phyloP scores from a whole-genome alignment of 2,113 vertebrate genomes.

The Taxidea taxus region DNA sequence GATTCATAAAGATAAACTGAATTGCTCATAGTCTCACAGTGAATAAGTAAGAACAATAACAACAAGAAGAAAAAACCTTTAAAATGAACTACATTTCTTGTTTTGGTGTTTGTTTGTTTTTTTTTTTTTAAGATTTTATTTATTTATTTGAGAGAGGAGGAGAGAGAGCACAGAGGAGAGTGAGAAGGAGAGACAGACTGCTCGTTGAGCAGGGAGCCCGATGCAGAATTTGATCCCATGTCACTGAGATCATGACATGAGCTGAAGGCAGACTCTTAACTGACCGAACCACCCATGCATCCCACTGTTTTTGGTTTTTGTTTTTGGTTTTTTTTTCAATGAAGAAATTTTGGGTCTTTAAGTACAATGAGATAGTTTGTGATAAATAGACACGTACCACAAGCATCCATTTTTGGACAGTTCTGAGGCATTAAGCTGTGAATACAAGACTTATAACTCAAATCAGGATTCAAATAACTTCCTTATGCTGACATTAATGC shows the following conservation, averaged over 20 bases:
- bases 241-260: not conserved
- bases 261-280: not conserved
- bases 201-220: not conserved
- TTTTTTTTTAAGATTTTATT: not conserved
- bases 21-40: not conserved
- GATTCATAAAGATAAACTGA: not conserved
- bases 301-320: not conserved
- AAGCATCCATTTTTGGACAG: slow-evolving; percentile 28
- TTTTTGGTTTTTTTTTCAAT: not conserved
- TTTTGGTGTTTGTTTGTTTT: no score
- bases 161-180: not conserved
- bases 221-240: rapidly evolving
- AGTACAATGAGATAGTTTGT: not conserved
- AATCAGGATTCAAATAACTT: slow-evolving; percentile 55
- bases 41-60: not conserved
- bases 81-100: not conserved
- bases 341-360: not conserved
- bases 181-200: not conserved
- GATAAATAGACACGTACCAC: slow-evolving; percentile 49
- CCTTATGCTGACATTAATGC: slow-evolving; percentile 48
- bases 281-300: not conserved
- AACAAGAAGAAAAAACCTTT: not conserved
- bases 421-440: slow-evolving; percentile 24
- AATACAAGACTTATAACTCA: slow-evolving; percentile 64
- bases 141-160: not conserved